Conservation (phyloP, 2,888 invertebrate genomes). For the Trichogramma dendrolimi region DNA sequence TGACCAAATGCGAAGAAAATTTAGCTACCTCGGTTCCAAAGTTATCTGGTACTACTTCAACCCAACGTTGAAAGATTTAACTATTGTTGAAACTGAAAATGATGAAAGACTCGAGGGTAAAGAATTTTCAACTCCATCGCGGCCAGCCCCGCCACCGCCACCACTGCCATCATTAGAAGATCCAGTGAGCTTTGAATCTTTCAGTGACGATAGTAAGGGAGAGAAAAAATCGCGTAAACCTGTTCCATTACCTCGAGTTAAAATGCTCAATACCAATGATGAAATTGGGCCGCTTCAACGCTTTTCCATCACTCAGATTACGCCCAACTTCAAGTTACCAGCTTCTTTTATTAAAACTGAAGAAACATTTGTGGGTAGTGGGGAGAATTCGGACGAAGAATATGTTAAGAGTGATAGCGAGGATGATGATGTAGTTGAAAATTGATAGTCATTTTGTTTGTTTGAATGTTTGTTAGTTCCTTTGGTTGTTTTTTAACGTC, state of each 20-base stretch:
- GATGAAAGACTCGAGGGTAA: too few relatives aligned
- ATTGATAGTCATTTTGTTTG: not conserved
- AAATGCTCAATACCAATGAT: conserved; percentile 24
- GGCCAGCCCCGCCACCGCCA: conserved; percentile 30
- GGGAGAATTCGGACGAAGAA: conserved; percentile 48
- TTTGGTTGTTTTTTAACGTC: too few relatives aligned
- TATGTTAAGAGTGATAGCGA: conserved; percentile 24
- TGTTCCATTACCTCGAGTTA: conserved; percentile 23
- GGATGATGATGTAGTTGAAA: conserved; percentile 21
- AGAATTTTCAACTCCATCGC: not conserved
- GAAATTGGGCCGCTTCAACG: conserved; percentile 21
- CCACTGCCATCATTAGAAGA: conserved; percentile 12
- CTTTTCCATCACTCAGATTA: conserved; percentile 31
- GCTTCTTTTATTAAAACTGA: conserved; percentile 38
- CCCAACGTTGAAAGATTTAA: too few relatives aligned
- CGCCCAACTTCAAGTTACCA: conserved; percentile 30
- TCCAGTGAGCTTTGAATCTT: not conserved
- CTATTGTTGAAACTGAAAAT: too few relatives aligned
- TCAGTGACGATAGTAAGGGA: not conserved
- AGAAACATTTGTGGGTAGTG: conserved; percentile 46
- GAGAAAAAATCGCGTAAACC: conserved; percentile 15
- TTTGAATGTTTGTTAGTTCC: too few relatives aligned
- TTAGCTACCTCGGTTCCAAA: too few relatives aligned
- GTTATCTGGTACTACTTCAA: too few relatives aligned
- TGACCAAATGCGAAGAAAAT: too few relatives aligned